Evolutionary conservation across 1,140 invertebrate species (phyloP).

Genomic region (Drosophila takahashii): DNA sequence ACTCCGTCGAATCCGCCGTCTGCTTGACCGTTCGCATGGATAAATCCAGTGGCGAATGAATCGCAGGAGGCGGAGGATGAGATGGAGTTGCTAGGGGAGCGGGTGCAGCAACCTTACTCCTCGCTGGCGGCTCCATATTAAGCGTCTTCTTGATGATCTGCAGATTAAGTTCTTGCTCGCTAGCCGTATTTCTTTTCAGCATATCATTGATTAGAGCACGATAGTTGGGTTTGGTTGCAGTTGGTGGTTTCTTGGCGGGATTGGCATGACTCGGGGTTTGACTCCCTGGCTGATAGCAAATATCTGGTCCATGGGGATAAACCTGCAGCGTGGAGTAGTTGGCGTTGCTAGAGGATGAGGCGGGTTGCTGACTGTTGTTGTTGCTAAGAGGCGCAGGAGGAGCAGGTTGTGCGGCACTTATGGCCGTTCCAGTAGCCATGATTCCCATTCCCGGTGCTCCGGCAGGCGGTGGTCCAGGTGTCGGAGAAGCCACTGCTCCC

Average conservation of each 20-base stretch:
- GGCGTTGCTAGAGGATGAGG: constrained; percentile 30
- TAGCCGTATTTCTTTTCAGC: constrained; percentile 69
- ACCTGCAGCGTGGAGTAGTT: constrained; percentile 69
- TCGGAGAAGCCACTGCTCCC: constrained; percentile 69
- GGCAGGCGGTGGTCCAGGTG: constrained; percentile 40
- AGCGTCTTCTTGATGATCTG: constrained; percentile 82
- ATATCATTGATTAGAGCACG: constrained; percentile 74
- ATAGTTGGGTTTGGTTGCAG: constrained; percentile 70
- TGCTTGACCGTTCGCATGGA: constrained; percentile 94
- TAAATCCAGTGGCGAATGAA: constrained; percentile 91
- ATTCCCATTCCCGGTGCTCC: constrained; percentile 16
- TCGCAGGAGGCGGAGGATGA: constrained; percentile 78
- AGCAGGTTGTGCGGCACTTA: constrained; percentile 5
- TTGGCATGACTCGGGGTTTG: constrained; percentile 16
- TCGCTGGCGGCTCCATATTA: constrained; percentile 58
- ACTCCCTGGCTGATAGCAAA: constrained; percentile 49
- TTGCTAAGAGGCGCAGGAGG: background rate
- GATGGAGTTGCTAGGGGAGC: constrained; percentile 18
- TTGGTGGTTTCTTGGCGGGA: constrained; percentile 40
- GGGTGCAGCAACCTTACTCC: background rate
- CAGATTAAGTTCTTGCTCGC: constrained; percentile 77
- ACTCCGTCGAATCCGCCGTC: constrained; percentile 92
- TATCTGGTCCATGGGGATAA: constrained; percentile 71
- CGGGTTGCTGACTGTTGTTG: constrained; percentile 20
- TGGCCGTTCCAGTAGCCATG: constrained; percentile 8